phyloP scores from a whole-genome alignment of 92 coral and sea anemone species.

The Galaxea fascicularis region DNA sequence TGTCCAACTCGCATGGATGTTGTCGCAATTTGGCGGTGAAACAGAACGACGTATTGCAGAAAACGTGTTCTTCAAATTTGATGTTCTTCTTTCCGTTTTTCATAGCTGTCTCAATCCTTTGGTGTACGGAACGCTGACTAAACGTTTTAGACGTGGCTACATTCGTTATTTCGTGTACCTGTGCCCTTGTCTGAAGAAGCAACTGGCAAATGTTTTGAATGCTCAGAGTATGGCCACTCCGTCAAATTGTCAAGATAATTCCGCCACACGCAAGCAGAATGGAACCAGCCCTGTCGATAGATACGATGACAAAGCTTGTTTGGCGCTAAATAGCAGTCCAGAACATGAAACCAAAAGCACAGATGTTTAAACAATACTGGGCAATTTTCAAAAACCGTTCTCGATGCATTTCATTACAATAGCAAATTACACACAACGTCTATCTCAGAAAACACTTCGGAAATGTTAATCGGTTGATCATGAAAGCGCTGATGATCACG shows the following conservation, averaged over 20 bases:
- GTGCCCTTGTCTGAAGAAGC: conserved; percentile 65
- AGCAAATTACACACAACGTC: too few species aligned
- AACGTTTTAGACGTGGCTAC: conserved; percentile 84
- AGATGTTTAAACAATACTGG: conserved; percentile 6
- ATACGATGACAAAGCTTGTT: neutral
- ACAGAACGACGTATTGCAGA: conserved; percentile 48
- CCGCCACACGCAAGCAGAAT: neutral
- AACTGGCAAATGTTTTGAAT: neutral
- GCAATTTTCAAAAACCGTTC: neutral
- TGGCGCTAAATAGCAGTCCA: conserved; percentile 2
- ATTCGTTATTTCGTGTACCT: conserved; percentile 72
- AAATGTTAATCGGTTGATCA: too few species aligned
- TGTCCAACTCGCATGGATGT: conserved; percentile 88
- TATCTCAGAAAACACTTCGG: neutral
- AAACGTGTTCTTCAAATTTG: conserved; percentile 60
- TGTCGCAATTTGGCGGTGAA: conserved; percentile 81
- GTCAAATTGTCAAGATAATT: neutral
- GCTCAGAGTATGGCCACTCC: neutral
- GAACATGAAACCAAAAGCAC: conserved; percentile 26
- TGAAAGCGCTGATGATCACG: too few species aligned
- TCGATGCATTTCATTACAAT: neutral
- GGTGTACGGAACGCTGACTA: conserved; percentile 83
- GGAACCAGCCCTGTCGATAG: neutral
- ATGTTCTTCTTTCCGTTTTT: conserved; percentile 78
- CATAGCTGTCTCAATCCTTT: conserved; percentile 94